Base-by-base conservation (phyloP, 2,888 invertebrate genomes). In the Ypsolopha sequella region DNA sequence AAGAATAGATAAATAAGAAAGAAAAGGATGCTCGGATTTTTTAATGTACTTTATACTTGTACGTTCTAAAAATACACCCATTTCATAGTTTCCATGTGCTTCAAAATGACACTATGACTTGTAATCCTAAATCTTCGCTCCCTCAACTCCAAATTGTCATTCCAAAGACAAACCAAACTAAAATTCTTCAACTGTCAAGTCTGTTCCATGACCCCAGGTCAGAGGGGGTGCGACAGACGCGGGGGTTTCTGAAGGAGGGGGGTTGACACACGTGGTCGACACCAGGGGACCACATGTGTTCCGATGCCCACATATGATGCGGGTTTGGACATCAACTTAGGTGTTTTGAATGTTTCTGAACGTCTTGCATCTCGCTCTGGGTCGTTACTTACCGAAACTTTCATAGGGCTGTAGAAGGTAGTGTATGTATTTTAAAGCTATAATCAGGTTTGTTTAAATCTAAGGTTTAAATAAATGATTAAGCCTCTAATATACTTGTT, bases 241-340 rank as follows among this genome's bases (percentile, higher is more conserved):
- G 43, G 13, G 43, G 43, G 39, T 13, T 7, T 8, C 48, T 7
- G 38, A 39, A 48, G 48, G 2, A 35, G 51, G 48, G 51, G 41
- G 45, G 35, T 43, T 38, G 35, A 41, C 54, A 54, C 54, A 53
- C 52, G 51, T 57, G 56, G 54, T 56, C 53, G 51, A 61, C 63
- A 64, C 59, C 56, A 58, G 47, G n/a, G 47, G 9, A 10, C 39
- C 49, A 49, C 39, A 49, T 46, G 49, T 41, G 39, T n/a, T 10
- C 46, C 34, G 39, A 9, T n/a, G 33, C 46, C 7, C 45, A 46
- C 35, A 46, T 24, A 24, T 24, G 24, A 43, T 49, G 49, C 10
- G 24, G 33, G 41, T 33, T 33, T 39, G 47, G 47, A 49, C 49
- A 49, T 39, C 24, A 8, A 45, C 47, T 45, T 41, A 39, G 44